Base-by-base conservation (phyloP, 2,113 vertebrate genomes). In the Callipepla californica region DNA sequence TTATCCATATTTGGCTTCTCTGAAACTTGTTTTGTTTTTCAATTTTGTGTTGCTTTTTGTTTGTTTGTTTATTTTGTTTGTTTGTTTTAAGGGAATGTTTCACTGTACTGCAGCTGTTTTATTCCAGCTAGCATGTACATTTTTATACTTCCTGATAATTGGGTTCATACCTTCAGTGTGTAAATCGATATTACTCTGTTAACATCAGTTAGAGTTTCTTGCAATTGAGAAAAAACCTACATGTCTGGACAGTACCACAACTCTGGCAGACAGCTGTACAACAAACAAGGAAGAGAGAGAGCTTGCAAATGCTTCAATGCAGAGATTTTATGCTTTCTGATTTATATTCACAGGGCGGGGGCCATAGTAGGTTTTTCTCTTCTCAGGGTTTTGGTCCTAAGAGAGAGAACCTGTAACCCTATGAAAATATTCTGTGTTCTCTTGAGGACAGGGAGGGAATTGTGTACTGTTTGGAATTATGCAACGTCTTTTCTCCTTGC, bases 301-400 rank as follows among this genome's bases (percentile, higher is more conserved):
- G 70, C 85, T 80, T 83, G 67, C 38, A 67, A 83, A 68, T n/a
- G 90, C 79, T 85, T 90, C 48, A 63, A 75, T 75, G 76, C 80
- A 81, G 3, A 57, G 80, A 67, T 50, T 88, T 80, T 85, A 90
- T 63, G 38, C 0, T 1, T 72, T 66, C 34, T 5, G 4, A 28
- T 65, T 80, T 86, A 26, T 65, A 78, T 90, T 85, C 34, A 6
- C 7, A 25, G 57, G 28, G 25, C 45, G 13, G 40, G 40, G 40
- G 40, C 40, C 40, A 5, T 40, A 40, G 13, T 40, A 40, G 40
- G 4, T 15, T 88, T 77, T 23, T 2, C 36, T 25, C 20, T 62
- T 12, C 11, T 62, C 11, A 6, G 28, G 40, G 9, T 63, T 34
- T 38, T 36, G 40, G 28, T 90, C 69, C 61, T 70, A 38, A 42